These are phyloP conservation scores for Mantis religiosa DNA, from an alignment of 2,888 invertebrate species.

Conservation along the genomic window DNA sequence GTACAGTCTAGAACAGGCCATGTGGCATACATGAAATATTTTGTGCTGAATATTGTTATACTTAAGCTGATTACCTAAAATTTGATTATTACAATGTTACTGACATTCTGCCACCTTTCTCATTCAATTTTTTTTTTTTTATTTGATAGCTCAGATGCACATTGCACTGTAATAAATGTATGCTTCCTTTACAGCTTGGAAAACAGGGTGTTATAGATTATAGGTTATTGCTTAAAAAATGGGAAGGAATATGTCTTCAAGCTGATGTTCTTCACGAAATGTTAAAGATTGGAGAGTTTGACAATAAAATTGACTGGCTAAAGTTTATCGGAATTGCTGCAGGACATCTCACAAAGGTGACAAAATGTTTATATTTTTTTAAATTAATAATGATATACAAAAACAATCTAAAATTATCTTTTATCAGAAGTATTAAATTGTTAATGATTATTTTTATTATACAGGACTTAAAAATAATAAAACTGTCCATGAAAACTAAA, in stretches of 20 bases:
- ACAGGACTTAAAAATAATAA: too few species aligned
- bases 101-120: not conserved
- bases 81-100: not conserved
- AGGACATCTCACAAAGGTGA: slow-evolving; percentile 52
- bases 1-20: too few species aligned
- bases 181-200: slow-evolving; percentile 15
- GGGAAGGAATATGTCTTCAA: slow-evolving; percentile 61
- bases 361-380: too few species aligned
- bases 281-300: slow-evolving; percentile 66
- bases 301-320: slow-evolving; percentile 63
- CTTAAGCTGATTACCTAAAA: not conserved
- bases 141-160: not conserved
- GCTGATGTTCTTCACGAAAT: slow-evolving; percentile 43
- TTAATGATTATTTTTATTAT: too few species aligned
- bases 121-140: not conserved
- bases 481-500: too few species aligned
- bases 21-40: too few species aligned
- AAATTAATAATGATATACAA: too few species aligned
- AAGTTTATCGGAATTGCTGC: slow-evolving; percentile 72
- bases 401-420: too few species aligned
- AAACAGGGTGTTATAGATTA: slow-evolving; percentile 43
- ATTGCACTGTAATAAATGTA: not conserved
- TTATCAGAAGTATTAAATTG: too few species aligned
- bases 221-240: slow-evolving; percentile 48
- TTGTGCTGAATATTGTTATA: not conserved